These are phyloP conservation scores for Drosophila rubida DNA, from an alignment of 2,888 invertebrate genomes.

Conservation along the genomic window DNA sequence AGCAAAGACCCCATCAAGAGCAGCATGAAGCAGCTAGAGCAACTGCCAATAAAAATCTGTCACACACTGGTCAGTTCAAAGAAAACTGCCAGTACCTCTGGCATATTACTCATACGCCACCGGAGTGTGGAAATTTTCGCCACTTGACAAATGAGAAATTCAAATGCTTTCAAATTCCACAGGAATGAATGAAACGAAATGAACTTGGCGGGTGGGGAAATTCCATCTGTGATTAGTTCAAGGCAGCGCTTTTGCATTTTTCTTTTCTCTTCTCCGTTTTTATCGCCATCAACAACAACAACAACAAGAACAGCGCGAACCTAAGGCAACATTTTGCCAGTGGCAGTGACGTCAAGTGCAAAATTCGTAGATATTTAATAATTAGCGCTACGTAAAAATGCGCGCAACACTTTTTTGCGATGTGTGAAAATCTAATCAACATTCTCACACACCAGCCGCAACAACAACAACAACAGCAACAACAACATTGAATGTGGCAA, in stretches of 20 bases:
- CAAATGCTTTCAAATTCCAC: conserved; percentile 22
- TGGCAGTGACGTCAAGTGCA: conserved; percentile 40
- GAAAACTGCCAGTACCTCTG: no score
- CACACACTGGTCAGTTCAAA: conserved; percentile 41
- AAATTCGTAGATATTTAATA: conserved; percentile 19
- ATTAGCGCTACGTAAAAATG: conserved; percentile 57
- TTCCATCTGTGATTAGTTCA: conserved; percentile 22
- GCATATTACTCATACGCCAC: conserved; percentile 55
- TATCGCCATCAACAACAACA: neutral
- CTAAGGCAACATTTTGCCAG: conserved; percentile 46
- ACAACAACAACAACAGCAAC: conserved; percentile 13
- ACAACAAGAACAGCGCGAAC: conserved; percentile 21
- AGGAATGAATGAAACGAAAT: conserved; percentile 15
- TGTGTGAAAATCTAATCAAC: conserved; percentile 67
- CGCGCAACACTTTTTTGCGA: conserved; percentile 24
- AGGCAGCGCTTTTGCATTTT: conserved; percentile 13
- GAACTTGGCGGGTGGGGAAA: conserved; percentile 11
- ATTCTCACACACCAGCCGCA: neutral
- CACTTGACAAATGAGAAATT: conserved; percentile 46
- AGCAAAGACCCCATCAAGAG: conserved; percentile 4
- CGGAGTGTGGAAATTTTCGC: conserved; percentile 38
- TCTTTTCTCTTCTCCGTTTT: no score
- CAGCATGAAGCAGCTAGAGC: no score
- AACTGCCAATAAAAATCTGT: conserved; percentile 57
- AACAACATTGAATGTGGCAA: neutral